Conservation (phyloP, 2,888 invertebrate species). For the Trissonchulus latispiculum region DNA sequence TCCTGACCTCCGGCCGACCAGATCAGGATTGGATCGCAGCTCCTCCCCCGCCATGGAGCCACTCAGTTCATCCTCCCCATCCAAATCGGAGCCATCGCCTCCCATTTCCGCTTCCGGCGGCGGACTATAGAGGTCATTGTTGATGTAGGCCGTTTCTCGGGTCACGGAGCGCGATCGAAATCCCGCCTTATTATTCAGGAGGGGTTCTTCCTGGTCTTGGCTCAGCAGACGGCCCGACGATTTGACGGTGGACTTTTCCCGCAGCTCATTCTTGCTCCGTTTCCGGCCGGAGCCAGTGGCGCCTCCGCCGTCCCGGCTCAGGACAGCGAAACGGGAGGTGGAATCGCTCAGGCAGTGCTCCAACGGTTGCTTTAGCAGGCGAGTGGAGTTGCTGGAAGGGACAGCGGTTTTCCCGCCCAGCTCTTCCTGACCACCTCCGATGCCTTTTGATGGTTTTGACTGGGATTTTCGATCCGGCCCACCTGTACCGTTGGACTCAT, state of each 20-base stretch:
- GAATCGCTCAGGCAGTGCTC: background rate
- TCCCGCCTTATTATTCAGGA: background rate
- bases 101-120: constrained; percentile 20
- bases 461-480: background rate
- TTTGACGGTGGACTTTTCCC: background rate
- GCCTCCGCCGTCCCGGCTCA: background rate
- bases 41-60: background rate
- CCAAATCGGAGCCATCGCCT: constrained; percentile 14
- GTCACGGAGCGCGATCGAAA: constrained; percentile 3
- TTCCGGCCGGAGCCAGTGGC: background rate
- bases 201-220: background rate
- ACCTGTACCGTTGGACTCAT: background rate
- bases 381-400: background rate
- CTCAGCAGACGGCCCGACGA: background rate
- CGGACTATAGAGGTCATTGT: constrained; percentile 39
- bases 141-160: constrained; percentile 40
- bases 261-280: background rate
- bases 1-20: background rate
- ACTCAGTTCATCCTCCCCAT: background rate
- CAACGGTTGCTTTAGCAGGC: background rate
- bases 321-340: background rate
- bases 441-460: background rate
- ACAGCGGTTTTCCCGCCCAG: background rate
- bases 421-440: background rate
- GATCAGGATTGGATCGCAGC: background rate